Evolutionary conservation across 1,140 invertebrate species (phyloP).

Genomic region (Sitobion miscanthi): DNA sequence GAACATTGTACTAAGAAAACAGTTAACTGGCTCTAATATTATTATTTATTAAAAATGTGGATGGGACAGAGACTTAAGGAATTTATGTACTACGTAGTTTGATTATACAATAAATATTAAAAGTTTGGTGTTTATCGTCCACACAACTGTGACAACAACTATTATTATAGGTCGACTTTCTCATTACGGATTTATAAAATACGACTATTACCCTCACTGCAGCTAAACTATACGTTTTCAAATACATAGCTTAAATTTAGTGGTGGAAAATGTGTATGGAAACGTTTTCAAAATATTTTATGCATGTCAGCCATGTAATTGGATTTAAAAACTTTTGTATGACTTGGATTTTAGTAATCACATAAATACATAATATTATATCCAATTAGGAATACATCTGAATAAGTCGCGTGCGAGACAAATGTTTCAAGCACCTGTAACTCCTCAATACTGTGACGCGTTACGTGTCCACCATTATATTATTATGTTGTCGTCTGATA

Average conservation of each 20-base stretch:
- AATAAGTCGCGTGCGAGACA: neutral
- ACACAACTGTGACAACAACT: neutral
- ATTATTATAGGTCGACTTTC: neutral
- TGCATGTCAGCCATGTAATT: neutral
- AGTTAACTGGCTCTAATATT: neutral
- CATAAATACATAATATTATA: neutral
- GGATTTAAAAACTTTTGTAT: neutral
- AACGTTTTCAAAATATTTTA: neutral
- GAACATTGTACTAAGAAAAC: neutral
- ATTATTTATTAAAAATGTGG: neutral
- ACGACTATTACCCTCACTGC: neutral
- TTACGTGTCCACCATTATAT: neutral
- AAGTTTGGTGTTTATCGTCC: neutral
- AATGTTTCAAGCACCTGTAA: neutral
- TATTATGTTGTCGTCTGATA: no score
- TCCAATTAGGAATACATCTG: neutral
- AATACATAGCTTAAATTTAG: neutral
- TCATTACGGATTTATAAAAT: neutral
- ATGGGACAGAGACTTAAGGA: neutral
- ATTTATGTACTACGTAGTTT: neutral
- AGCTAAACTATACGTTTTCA: neutral
- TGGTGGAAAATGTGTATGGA: neutral
- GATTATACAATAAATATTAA: neutral
- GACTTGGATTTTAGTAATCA: neutral
- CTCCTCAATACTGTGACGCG: neutral